Evolutionary conservation across 2,113 vertebrate genomes (phyloP), one percentile per base, ranked within the genome.

Genomic region (Todiramphus chloris): DNA sequence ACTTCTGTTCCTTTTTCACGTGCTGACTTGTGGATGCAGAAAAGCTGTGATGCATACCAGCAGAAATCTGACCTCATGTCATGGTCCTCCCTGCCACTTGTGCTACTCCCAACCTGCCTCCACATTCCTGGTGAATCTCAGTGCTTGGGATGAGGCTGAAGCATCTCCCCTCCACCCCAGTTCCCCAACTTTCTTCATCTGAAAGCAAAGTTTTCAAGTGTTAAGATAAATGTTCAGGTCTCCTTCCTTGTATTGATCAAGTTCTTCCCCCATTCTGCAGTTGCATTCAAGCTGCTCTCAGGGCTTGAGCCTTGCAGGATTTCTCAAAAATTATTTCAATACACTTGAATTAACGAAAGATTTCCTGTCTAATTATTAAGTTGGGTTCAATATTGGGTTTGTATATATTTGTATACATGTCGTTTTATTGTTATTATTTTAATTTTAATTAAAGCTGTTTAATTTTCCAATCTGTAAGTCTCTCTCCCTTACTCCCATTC

Each of bases 81-180:
- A 37, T 48, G 30, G 4, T 90, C 13, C 6, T 62, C 66, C 31
- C 58, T 72, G 41, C 15, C 58, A 91, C 16, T 6, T 0, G 0
- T 3, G 25, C 41, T 58, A 69, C 21, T 90, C 48, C 48, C 0
- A 0, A 6, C 50, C 41, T 25, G 9, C n/a, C 60, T 78, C n/a
- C 28, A 4, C 0, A 0, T 17, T 75, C 39, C 74, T 68, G 39
- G 17, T 4, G 33, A 46, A 17, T 39, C 35, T 91, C 51, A 64
- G 46, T 37, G 37, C 60, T 43, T 39, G 33, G 62, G 48, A 35
- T 37, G 39, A 85, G 69, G 48, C 51, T 25, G n/a, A 67, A 59
- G 46, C 8, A 46, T 33, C 18, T 13, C 11, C 19, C 10, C 2
- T 39, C 13, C 28, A 33, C 3, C 28, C 3, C 33, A 10, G 4